A percentile compares a stretch with the other conserved stretches of the same genome.
These are phyloP conservation scores for Hemibagrus guttatus DNA, from an alignment of 2,797 vertebrate genomes.

Conservation along the genomic window DNA sequence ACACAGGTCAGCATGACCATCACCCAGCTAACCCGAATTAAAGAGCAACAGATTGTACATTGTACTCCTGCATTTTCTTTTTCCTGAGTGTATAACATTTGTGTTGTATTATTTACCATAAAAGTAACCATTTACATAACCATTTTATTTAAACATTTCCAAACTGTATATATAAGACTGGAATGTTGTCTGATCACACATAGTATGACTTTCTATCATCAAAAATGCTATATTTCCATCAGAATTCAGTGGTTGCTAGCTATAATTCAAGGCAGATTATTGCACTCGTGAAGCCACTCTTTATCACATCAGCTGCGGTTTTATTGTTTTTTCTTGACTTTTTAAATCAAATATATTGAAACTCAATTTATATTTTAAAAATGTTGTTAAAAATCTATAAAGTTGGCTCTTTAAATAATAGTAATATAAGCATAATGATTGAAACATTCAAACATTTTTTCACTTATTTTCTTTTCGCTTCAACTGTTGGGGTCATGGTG, in stretches of 20 bases:
- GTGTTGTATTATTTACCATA: background rate
- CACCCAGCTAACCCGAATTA: background rate
- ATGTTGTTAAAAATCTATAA: background rate
- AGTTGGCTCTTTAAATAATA: background rate
- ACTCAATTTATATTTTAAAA: background rate
- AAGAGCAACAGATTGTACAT: background rate
- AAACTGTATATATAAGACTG: background rate
- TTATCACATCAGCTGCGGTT: background rate
- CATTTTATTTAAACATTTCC: background rate
- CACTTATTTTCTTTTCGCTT: background rate
- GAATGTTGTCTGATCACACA: background rate
- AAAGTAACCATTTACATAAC: background rate
- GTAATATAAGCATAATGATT: background rate
- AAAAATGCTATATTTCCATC: background rate
- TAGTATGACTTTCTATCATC: background rate
- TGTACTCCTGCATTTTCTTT: background rate
- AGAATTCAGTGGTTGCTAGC: background rate
- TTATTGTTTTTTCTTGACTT: background rate
- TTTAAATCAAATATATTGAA: background rate
- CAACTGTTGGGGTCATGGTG: background rate
- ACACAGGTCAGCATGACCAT: slow-evolving; percentile 40
- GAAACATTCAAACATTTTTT: background rate
- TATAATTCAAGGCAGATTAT: background rate
- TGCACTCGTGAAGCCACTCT: background rate
- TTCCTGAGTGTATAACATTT: background rate